phyloP scores from a whole-genome alignment of 2,888 invertebrate genomes.

The Andrena minutula region DNA sequence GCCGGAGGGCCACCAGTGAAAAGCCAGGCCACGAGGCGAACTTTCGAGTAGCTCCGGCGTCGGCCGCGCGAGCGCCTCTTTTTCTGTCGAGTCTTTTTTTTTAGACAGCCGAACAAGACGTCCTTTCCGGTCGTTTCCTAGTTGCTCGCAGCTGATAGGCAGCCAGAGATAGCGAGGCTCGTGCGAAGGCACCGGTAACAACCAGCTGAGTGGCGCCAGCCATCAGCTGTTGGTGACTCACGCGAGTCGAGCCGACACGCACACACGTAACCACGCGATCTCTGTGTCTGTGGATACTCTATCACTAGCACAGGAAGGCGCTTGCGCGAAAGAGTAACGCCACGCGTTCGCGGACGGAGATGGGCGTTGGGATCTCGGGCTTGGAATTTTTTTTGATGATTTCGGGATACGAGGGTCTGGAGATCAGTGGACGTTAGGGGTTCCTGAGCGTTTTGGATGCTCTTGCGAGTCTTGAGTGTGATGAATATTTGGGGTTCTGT shows the following conservation, averaged over 20 bases:
- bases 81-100: not conserved
- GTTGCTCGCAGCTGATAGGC: conserved; percentile 77
- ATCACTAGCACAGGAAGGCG: conserved; percentile 32
- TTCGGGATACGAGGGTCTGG: no score
- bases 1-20: not conserved
- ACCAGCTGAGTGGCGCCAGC: conserved; percentile 84
- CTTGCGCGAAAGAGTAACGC: conserved; percentile 36
- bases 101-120: conserved; percentile 35
- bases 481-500: no score
- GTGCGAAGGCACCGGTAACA: conserved; percentile 80
- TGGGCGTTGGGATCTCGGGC: not conserved
- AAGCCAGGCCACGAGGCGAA: conserved; percentile 7
- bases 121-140: conserved; percentile 67
- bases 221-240: conserved; percentile 84
- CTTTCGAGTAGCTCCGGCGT: not conserved
- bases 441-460: no score
- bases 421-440: no score
- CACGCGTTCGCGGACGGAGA: not conserved
- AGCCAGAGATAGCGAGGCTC: conserved; percentile 76
- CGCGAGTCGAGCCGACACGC: conserved; percentile 73
- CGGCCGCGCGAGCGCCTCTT: not conserved
- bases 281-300: conserved; percentile 19
- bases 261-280: conserved; percentile 29
- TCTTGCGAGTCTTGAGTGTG: no score
- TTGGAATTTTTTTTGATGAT: no score